Conservation (phyloP, 2,888 invertebrate species). For the Agrypnus murinus region DNA sequence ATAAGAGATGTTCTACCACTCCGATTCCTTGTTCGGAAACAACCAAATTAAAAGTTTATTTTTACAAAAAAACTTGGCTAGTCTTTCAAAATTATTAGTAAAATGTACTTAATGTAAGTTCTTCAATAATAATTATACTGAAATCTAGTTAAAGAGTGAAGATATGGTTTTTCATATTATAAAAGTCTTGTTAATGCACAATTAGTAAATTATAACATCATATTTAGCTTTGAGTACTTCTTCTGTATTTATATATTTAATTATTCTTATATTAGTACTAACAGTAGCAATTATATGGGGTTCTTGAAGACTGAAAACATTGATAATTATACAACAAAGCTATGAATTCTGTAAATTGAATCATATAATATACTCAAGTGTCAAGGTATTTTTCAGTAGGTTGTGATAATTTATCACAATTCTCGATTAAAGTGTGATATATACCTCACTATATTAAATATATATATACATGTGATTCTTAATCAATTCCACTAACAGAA, state of each 20-base stretch:
- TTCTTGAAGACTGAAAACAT: not conserved
- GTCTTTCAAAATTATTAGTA: not conserved
- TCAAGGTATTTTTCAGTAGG: no score
- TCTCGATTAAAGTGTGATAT: no score
- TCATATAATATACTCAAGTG: no score
- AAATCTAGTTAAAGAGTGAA: not conserved
- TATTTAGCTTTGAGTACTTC: conserved; percentile 13
- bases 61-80: not conserved
- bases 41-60: no score
- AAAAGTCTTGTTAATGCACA: conserved; percentile 15
- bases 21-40: no score
- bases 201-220: conserved; percentile 12
- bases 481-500: no score
- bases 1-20: no score
- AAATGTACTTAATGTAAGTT: not conserved
- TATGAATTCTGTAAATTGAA: no score
- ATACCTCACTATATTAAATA: no score
- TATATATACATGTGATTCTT: no score
- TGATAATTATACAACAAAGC: no score
- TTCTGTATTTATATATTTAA: not conserved
- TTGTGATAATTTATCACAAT: no score
- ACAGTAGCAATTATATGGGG: not conserved
- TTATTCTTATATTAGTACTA: conserved; percentile 5
- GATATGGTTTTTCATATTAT: not conserved
- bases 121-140: not conserved